Percentiles rank a stretch among this genome's conserved stretches.
Evolutionary conservation across 2,888 invertebrate species (phyloP).

Genomic region (Cremastinae sp.): DNA sequence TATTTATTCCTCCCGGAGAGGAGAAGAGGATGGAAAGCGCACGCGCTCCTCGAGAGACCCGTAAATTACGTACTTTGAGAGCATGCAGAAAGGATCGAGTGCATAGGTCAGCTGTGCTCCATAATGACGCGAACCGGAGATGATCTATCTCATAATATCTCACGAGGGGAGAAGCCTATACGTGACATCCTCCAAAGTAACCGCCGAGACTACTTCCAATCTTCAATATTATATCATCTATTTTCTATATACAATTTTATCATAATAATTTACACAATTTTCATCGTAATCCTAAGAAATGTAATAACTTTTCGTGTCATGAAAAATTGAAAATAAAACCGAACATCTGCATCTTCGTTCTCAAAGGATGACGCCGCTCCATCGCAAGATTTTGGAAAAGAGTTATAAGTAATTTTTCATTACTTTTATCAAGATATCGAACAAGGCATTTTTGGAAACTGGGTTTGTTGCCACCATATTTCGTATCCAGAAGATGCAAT

Average conservation of each 20-base stretch:
- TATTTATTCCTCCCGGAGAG: slow-evolving; percentile 20
- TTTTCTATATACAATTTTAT: not conserved
- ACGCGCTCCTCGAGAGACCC: slow-evolving; percentile 67
- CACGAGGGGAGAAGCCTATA: slow-evolving; percentile 57
- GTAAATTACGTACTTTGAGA: slow-evolving; percentile 76
- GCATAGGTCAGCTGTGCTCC: slow-evolving; percentile 71
- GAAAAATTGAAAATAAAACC: no score
- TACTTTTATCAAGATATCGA: no score
- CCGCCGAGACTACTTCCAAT: slow-evolving; percentile 42
- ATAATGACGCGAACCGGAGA: slow-evolving; percentile 73
- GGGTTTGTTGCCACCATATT: no score
- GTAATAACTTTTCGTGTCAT: no score
- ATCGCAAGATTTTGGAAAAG: no score
- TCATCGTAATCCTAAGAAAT: no score
- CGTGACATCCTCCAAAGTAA: slow-evolving; percentile 58
- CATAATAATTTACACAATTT: no score
- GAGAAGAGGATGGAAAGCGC: slow-evolving; percentile 66
- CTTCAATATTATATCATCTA: slow-evolving; percentile 5
- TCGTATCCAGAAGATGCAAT: no score
- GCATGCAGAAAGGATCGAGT: slow-evolving; percentile 74
- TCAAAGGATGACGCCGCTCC: no score
- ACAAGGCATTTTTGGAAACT: no score
- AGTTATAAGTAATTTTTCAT: no score
- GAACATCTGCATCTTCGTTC: no score
- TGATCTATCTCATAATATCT: slow-evolving; percentile 74